Evolutionary conservation across 2,797 vertebrate genomes (phyloP).

Genomic region (Phoxinus dragarum): DNA sequence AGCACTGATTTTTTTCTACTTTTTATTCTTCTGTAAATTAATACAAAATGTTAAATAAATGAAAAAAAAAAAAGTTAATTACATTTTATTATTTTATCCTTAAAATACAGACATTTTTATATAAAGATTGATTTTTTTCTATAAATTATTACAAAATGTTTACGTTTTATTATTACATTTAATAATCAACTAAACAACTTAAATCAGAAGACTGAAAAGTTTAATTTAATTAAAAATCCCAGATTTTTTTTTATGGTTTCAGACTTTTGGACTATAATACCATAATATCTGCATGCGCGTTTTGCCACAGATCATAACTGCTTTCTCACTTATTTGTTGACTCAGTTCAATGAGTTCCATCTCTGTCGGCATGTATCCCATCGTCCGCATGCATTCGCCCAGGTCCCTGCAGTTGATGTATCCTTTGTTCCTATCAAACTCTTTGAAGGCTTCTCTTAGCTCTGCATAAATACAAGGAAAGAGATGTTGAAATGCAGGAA

Average conservation of each 20-base stretch:
- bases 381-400: constrained; percentile 96
- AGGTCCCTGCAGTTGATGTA: constrained; percentile 91
- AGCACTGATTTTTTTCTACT: not conserved
- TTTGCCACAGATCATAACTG: not conserved
- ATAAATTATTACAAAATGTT: not conserved
- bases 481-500: not conserved
- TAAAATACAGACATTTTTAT: not conserved
- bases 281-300: not conserved
- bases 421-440: constrained; percentile 90
- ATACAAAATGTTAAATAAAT: not conserved
- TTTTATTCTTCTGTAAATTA: too few relatives aligned
- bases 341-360: constrained; percentile 98
- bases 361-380: constrained; percentile 99
- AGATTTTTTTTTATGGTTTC: not conserved
- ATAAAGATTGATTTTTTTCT: not conserved
- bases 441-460: constrained; percentile 90
- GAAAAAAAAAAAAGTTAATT: too few relatives aligned
- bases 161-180: not conserved
- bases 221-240: not conserved
- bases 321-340: constrained; percentile 88
- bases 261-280: not conserved
- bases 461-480: constrained; percentile 74
- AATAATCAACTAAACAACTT: not conserved
- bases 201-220: not conserved
- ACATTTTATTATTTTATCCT: not conserved